Evolutionary conservation across 2,113 vertebrate species (phyloP).

Genomic region (Maccullochella peelii): DNA sequence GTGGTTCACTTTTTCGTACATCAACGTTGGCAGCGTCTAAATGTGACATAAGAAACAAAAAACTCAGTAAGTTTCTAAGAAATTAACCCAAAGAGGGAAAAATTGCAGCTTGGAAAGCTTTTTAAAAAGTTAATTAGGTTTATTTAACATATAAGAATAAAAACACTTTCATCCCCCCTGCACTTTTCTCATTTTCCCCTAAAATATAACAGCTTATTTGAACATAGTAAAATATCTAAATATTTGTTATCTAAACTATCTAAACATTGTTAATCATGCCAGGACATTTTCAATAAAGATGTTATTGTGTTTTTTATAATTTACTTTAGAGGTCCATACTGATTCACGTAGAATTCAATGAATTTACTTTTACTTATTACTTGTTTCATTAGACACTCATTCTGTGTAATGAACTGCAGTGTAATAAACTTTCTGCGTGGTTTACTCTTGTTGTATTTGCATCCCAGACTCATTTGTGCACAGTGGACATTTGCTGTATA

Average conservation of each 20-base stretch:
- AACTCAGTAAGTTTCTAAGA: background rate
- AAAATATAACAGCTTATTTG: background rate
- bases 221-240: background rate
- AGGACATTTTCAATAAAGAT: background rate
- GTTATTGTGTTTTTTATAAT: background rate
- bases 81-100: background rate
- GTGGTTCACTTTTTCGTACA: background rate
- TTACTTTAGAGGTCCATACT: too few species aligned
- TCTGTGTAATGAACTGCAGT: background rate
- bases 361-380: background rate
- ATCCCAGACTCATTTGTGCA: background rate
- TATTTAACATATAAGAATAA: background rate
- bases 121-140: background rate
- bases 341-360: background rate
- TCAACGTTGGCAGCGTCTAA: slow-evolving; percentile 27
- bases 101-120: background rate
- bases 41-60: background rate
- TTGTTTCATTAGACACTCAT: background rate
- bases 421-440: background rate
- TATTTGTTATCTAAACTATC: too few species aligned
- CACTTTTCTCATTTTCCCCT: background rate
- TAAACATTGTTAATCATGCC: background rate
- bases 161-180: background rate
- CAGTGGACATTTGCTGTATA: background rate
- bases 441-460: background rate